Percentiles rank a stretch among this genome's conserved stretches.
These are phyloP conservation scores for Phania funesta DNA, from an alignment of 2,888 invertebrate genomes.

Conservation along the genomic window DNA sequence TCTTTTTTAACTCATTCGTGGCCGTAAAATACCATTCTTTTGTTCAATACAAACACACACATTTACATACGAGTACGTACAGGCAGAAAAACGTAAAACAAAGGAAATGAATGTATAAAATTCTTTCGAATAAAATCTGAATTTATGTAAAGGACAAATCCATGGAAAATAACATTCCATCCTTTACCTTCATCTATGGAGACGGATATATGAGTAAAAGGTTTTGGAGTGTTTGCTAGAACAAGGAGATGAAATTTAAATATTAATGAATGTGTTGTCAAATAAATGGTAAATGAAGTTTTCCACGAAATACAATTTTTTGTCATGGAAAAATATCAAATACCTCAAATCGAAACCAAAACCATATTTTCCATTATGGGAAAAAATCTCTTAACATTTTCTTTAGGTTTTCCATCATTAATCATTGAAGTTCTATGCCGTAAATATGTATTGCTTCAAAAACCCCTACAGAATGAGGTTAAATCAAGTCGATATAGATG, in stretches of 20 bases:
- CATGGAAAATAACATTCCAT: slow-evolving; percentile 2
- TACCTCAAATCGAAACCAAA: too few species aligned
- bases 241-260: too few species aligned
- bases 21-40: not conserved
- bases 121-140: slow-evolving; percentile 35
- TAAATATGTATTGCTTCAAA: too few species aligned
- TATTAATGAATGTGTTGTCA: slow-evolving; percentile 15
- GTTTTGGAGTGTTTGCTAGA: slow-evolving; percentile 3
- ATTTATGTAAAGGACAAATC: not conserved
- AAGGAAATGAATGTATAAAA: slow-evolving; percentile 32
- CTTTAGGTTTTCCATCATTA: too few species aligned
- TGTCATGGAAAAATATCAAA: too few species aligned
- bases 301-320: not conserved
- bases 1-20: not conserved
- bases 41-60: not conserved
- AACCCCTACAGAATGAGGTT: too few species aligned
- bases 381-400: too few species aligned
- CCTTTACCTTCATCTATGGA: not conserved
- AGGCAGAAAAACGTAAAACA: slow-evolving; percentile 3
- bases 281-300: not conserved
- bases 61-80: not conserved
- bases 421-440: too few species aligned
- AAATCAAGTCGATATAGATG: too few species aligned
- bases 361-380: too few species aligned
- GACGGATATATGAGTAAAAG: not conserved